Base-by-base conservation (phyloP, 2,113 vertebrate genomes). In the Thunnus maccoyii region DNA sequence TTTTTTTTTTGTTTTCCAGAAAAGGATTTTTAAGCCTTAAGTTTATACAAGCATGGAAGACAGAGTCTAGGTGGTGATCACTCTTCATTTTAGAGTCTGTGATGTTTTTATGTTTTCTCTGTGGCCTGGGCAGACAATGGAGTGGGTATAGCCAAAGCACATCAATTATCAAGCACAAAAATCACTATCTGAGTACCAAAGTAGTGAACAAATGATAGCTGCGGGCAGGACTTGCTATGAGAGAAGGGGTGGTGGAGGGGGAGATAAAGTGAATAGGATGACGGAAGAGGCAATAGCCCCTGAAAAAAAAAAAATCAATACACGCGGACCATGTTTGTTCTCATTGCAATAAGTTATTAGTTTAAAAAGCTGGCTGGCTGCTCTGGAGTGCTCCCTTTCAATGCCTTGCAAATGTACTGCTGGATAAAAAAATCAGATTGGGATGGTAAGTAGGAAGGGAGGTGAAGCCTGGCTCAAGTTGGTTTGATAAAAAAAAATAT, bases 261-360 rank as follows among this genome's bases (percentile, higher is more conserved):
- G 25, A 60, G 64, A 78, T 69, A 15, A 76, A 86, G 83, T 76
- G 66, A 84, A 86, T 0, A 52, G 67, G 61, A 81, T 78, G 76
- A 83, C 69, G 78, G 79, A 61, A 57, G 63, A 89, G 76, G 85
- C 69, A 89, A 78, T 56, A 82, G 79, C 51, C 22, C 62, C 65
- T 82, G 25, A 52, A 61, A 61, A 80, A 69, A 52, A 80, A 69
- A 52, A 86, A 89, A 89, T 90, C 87, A 86, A 90, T 87, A 73
- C 64, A 27, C 60, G 82, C 50, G 62, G 82, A 90, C 57, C 69
- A 65, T 69, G 78, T 83, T 86, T 85, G 67, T 86, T 85, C 61
- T 72, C 78, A 48, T 60, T 69, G 75, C 72, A 80, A 82, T 91
- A 77, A 79, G 75, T 89, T 85, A 86, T 90, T 91, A 80, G 85